Base-by-base conservation (phyloP, 2,888 invertebrate genomes). In the Drosophila fulvimacula region DNA sequence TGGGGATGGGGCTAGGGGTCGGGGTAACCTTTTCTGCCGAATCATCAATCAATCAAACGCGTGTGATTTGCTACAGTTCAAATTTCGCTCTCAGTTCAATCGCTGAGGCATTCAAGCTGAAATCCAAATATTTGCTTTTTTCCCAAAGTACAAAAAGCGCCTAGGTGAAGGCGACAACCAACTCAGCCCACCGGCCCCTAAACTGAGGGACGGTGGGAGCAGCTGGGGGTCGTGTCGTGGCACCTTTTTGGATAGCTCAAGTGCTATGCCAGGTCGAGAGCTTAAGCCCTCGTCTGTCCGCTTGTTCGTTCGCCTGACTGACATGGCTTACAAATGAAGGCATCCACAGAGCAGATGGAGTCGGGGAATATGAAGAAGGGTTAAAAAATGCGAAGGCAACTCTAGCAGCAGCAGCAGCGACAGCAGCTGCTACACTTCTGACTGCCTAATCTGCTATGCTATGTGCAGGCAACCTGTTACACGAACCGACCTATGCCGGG, bases 1-100 rank as follows among this genome's bases (percentile, higher is more conserved):
- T n/a, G n/a, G n/a, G n/a, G n/a, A n/a, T n/a, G n/a, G n/a, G n/a
- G n/a, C n/a, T n/a, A 5, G 15, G n/a, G 13, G 11, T 10, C 13
- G 17, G 66, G 53, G 52, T 61, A 69, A 66, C 66, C 68, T 76
- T 76, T 71, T 74, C 61, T 84, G 82, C 55, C 82, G 80, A 87
- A 79, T 85, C 88, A 88, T 85, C 88, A 85, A 85, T 85, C 88
- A 85, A 85, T 85, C 84, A 85, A 88, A 82, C 79, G 76, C 86
- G 70, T 88, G 77, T 77, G 86, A 85, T 85, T 85, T 85, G 83
- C 81, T 88, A 81, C 86, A 79, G 83, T 88, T 85, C 83, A 83
- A 83, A 83, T 84, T 84, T 84, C 85, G 83, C 70, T 83, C 83
- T 71, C 76, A 78, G 85, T 73, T 84, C 84, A 86, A 88, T 88